Evolutionary conservation across 1,140 invertebrate species (phyloP), one percentile per base, ranked within the genome.

Genomic region (Tetragnatha versicolor): DNA sequence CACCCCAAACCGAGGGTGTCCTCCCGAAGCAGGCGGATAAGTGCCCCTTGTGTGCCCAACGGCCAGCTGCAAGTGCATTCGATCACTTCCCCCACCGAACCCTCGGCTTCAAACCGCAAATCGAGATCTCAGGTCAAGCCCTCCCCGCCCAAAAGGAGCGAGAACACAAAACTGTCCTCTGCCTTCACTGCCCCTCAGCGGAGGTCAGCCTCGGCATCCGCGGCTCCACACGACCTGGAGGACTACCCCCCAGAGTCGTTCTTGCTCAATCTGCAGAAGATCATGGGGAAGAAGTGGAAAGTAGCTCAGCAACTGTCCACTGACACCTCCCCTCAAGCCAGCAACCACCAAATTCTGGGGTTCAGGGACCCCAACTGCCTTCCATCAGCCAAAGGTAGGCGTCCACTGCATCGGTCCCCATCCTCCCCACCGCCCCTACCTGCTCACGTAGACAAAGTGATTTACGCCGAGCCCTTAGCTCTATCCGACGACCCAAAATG

Each of bases 241-340:
- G 65, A 45, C 20, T 63, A 77, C 82, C 93, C 93, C 2, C 93
- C 93, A 0, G 90, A 90, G 7, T 92, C 93, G 49, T 97, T 97
- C 82, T 86, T 96, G 14, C 92, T 91, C 83, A 94, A 96, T 85
- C 86, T 96, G 9, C 94, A 96, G 81, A 87, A 94, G 53, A 94
- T 96, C 0, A 96, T 96, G 93, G 90, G 93, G 51, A 95, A 95
- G 81, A 97, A 97, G 83, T 96, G 94, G 94, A 93, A 95, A 84
- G 93, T 86, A 92, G 20, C 81, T 25, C 93, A 97, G 81, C 96
- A 96, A 83, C 95, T 94, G 83, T 94, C 94, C 85, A 84, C 91
- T 1, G 93, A 96, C 83, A 90, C 91, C 12, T 93, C 93, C 0
- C n/a, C n/a, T n/a, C n/a, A n/a, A n/a, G 9, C 20, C 29, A 94